A percentile compares a stretch with the other conserved stretches of the same genome.
Conservation (phyloP, 1,140 invertebrate genomes). For the Colletes latitarsis region DNA sequence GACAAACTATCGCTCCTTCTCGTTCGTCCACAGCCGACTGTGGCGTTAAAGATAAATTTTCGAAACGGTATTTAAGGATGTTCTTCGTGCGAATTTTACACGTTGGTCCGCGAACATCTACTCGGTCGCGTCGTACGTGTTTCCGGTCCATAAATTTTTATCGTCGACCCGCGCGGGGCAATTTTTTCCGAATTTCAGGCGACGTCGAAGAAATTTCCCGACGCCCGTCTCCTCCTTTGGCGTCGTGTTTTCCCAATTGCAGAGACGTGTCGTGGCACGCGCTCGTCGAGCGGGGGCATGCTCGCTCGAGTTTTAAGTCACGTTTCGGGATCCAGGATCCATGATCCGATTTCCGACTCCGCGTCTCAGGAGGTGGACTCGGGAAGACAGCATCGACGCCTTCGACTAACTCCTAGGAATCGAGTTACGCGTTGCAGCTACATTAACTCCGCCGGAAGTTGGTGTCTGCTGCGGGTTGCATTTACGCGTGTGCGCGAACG, state of each 20-base stretch:
- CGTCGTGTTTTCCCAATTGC: background rate
- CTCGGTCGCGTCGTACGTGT: too few relatives aligned
- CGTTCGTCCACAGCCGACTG: too few relatives aligned
- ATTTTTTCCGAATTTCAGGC: too few relatives aligned
- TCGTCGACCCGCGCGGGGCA: background rate
- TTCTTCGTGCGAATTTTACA: too few relatives aligned
- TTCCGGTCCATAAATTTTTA: too few relatives aligned
- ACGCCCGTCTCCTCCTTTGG: background rate
- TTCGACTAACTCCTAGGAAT: constrained; percentile 62
- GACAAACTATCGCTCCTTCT: background rate
- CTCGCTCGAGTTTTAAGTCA: constrained; percentile 44
- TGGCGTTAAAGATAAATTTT: too few relatives aligned
- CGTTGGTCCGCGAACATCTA: too few relatives aligned
- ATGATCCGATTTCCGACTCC: constrained; percentile 58
- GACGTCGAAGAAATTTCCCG: background rate
- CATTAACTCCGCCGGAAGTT: constrained; percentile 65
- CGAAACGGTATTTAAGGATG: too few relatives aligned
- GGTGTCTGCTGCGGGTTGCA: constrained; percentile 43
- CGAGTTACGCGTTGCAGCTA: constrained; percentile 62
- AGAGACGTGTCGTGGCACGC: background rate
- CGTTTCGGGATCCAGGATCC: constrained; percentile 54
- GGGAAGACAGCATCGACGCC: constrained; percentile 54
- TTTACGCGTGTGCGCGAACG: background rate
- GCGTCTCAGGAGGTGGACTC: constrained; percentile 2
- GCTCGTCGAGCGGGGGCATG: background rate